Percentiles rank a stretch among this genome's conserved stretches.
Evolutionary conservation across 2,888 invertebrate genomes (phyloP).

Genomic region (Branchinecta sandiegonensis): DNA sequence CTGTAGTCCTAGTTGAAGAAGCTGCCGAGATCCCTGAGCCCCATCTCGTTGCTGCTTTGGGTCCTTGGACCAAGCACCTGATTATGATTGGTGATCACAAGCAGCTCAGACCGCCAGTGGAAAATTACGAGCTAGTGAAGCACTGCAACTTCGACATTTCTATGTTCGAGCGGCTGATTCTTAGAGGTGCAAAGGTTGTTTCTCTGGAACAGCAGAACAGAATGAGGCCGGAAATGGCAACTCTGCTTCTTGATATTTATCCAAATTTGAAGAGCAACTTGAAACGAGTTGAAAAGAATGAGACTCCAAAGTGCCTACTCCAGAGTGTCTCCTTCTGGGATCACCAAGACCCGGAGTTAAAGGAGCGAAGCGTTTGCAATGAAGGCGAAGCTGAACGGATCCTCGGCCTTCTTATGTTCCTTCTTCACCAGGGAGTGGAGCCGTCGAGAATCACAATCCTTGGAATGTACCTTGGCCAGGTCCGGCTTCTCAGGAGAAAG

Average conservation of each 20-base stretch:
- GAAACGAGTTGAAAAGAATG: not conserved
- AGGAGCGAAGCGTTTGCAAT: slow-evolving; percentile 14
- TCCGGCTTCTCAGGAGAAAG: not conserved
- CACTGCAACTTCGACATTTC: slow-evolving; percentile 39
- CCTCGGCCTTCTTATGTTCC: slow-evolving; percentile 10
- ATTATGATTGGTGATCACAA: slow-evolving; percentile 37
- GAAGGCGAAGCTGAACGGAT: slow-evolving; percentile 16
- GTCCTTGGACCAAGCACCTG: slow-evolving; percentile 30
- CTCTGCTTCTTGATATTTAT: slow-evolving; percentile 35
- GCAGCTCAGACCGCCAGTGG: slow-evolving; percentile 40
- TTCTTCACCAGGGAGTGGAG: slow-evolving; percentile 14
- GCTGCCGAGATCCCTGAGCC: slow-evolving; percentile 42
- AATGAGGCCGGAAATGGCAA: slow-evolving; percentile 40
- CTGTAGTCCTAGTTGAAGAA: slow-evolving; percentile 40
- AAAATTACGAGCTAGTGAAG: slow-evolving; percentile 36
- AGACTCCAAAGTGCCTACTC: not conserved
- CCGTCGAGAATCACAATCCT: slow-evolving; percentile 17
- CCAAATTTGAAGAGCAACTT: slow-evolving; percentile 29
- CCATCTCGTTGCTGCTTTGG: slow-evolving; percentile 38
- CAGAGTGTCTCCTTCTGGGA: slow-evolving; percentile 18
- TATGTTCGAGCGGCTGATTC: slow-evolving; percentile 41
- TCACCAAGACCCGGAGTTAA: not conserved
- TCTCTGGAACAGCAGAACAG: slow-evolving; percentile 39
- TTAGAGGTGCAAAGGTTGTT: slow-evolving; percentile 36
- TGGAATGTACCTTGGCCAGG: slow-evolving; percentile 16